These are phyloP conservation scores for Odontothrips loti DNA, from an alignment of 2,888 invertebrate species.

Conservation along the genomic window DNA sequence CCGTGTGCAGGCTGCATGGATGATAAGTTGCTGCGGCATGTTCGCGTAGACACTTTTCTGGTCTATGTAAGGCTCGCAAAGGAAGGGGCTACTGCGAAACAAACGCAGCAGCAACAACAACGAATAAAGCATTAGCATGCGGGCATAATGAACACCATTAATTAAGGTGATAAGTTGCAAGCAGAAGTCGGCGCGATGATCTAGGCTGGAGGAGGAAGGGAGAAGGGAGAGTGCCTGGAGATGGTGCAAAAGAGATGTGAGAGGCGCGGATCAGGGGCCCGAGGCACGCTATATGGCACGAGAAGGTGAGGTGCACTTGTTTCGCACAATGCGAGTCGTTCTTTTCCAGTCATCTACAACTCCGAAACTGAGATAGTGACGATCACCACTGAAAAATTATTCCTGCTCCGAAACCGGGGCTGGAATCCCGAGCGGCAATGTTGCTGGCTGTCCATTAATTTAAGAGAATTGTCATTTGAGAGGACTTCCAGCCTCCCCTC, in stretches of 20 bases:
- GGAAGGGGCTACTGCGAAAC: background rate
- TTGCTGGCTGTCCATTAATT: constrained; percentile 10
- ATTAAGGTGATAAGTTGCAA: constrained; percentile 23
- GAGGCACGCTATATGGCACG: too few relatives aligned
- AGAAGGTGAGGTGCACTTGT: too few relatives aligned
- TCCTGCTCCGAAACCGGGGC: background rate
- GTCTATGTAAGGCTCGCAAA: constrained; percentile 20
- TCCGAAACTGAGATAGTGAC: too few relatives aligned
- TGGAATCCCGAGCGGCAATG: too few relatives aligned
- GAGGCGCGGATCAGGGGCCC: background rate
- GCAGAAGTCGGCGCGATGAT: background rate
- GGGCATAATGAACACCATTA: constrained; percentile 22
- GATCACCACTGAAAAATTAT: too few relatives aligned
- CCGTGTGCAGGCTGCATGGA: background rate
- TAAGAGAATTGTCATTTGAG: constrained; percentile 14
- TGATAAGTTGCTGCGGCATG: background rate
- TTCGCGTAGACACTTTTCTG: constrained; percentile 3
- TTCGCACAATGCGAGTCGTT: too few relatives aligned
- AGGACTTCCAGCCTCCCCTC: background rate
- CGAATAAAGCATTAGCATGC: constrained; percentile 21
- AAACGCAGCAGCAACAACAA: background rate
- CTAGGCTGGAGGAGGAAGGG: background rate
- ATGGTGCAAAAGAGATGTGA: background rate
- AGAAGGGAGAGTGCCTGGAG: background rate
- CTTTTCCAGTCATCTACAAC: too few relatives aligned